A percentile compares a stretch with the other conserved stretches of the same genome.
Conservation (phyloP, 2,888 invertebrate genomes). For the Agrochola circellaris region DNA sequence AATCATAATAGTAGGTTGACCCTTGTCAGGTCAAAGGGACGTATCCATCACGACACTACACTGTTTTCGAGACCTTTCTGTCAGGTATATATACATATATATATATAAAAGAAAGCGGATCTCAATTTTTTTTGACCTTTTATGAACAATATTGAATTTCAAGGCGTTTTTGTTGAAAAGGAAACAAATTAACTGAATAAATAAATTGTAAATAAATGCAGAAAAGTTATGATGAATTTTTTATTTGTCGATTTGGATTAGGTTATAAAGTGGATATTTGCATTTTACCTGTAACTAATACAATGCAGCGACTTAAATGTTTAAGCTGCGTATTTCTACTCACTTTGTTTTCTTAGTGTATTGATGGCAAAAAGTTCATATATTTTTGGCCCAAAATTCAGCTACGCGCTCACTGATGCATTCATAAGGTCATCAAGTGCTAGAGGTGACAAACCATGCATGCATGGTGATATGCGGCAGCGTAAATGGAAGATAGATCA, state of each 20-base stretch:
- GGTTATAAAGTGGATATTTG: neutral
- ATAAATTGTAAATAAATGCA: neutral
- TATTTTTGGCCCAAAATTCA: no score
- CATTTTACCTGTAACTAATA: neutral
- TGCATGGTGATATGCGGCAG: no score
- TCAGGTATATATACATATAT: no score
- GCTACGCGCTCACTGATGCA: no score
- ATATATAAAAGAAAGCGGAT: neutral
- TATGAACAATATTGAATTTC: neutral
- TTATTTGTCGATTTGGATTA: neutral
- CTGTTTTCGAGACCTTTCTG: conserved; percentile 34
- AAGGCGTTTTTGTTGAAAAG: neutral
- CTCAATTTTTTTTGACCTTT: neutral
- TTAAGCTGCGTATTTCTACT: no score
- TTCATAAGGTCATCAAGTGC: no score
- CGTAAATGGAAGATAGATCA: no score
- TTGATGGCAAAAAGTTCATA: no score
- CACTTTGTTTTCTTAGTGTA: no score
- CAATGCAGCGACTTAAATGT: neutral
- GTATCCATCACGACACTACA: conserved; percentile 38
- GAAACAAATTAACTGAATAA: neutral
- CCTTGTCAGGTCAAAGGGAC: conserved; percentile 47
- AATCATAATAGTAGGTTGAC: conserved; percentile 54
- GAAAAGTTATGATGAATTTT: neutral
- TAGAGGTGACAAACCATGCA: no score